Evolutionary conservation across 2,797 vertebrate species (phyloP).

Genomic region (Anguilla pacifica): DNA sequence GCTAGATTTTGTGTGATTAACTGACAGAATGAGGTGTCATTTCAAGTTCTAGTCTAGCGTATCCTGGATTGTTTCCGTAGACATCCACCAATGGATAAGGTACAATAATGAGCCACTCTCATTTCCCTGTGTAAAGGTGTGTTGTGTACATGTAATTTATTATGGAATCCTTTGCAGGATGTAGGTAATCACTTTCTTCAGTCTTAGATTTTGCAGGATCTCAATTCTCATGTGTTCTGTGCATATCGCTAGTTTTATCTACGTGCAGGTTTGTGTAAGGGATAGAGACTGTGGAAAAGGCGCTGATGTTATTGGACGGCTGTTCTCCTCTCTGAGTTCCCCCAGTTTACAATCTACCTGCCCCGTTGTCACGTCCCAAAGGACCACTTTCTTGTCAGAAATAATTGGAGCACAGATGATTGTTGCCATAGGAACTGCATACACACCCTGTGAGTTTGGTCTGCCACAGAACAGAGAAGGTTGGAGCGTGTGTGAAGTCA

Average conservation of each 20-base stretch:
- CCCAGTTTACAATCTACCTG: background rate
- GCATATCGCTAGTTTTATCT: background rate
- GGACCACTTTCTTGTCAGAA: background rate
- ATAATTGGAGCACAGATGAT: background rate
- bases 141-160: background rate
- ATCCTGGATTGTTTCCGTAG: too few relatives aligned
- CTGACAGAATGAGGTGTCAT: too few relatives aligned
- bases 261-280: background rate
- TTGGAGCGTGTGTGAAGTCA: background rate
- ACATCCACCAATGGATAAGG: too few relatives aligned
- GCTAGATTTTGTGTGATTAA: too few relatives aligned
- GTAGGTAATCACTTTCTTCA: background rate
- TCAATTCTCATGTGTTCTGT: background rate
- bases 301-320: background rate
- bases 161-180: background rate
- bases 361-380: background rate
- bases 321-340: background rate
- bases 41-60: too few relatives aligned
- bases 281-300: background rate
- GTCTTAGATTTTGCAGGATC: too few relatives aligned
- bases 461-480: background rate
- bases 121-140: too few relatives aligned
- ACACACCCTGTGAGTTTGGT: background rate
- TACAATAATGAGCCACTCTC: too few relatives aligned
- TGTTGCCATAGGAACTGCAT: slow-evolving; percentile 12